A percentile compares a stretch with the other conserved stretches of the same genome.
Conservation (phyloP, 2,888 invertebrate species). For the Isotomurus palustris region DNA sequence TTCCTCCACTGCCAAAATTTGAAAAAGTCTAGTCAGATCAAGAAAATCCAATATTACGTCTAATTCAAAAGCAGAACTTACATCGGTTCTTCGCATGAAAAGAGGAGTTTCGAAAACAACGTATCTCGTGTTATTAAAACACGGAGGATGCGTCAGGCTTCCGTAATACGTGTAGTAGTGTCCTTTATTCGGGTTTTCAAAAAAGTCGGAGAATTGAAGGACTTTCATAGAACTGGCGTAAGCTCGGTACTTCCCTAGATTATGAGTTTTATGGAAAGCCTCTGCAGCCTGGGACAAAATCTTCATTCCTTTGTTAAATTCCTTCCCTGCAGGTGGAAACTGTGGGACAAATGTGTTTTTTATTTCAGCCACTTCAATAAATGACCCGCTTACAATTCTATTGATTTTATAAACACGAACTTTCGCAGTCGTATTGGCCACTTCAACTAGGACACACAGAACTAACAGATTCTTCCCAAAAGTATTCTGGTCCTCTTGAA, state of each 20-base stretch:
- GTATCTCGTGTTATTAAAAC: conserved; percentile 16
- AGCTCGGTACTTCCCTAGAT: neutral
- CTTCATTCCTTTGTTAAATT: conserved; percentile 2
- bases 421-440: neutral
- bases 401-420: neutral
- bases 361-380: neutral
- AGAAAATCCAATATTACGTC: too few relatives aligned
- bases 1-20: conserved; percentile 5
- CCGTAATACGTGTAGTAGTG: conserved; percentile 19
- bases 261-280: conserved; percentile 7
- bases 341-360: neutral
- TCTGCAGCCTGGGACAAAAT: conserved; percentile 8
- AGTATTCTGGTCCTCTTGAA: neutral
- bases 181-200: neutral
- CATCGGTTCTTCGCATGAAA: conserved; percentile 2
- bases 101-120: conserved; percentile 18
- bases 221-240: neutral
- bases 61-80: neutral
- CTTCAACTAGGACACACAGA: conserved; percentile 14
- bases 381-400: neutral
- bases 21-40: neutral
- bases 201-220: conserved; percentile 14
- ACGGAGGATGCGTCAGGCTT: conserved; percentile 21
- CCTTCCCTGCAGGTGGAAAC: neutral
- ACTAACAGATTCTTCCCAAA: conserved; percentile 3